Percentiles rank a stretch among this genome's conserved stretches.
phyloP scores from a whole-genome alignment of 2,888 invertebrate genomes.

The Clivina fossor region DNA sequence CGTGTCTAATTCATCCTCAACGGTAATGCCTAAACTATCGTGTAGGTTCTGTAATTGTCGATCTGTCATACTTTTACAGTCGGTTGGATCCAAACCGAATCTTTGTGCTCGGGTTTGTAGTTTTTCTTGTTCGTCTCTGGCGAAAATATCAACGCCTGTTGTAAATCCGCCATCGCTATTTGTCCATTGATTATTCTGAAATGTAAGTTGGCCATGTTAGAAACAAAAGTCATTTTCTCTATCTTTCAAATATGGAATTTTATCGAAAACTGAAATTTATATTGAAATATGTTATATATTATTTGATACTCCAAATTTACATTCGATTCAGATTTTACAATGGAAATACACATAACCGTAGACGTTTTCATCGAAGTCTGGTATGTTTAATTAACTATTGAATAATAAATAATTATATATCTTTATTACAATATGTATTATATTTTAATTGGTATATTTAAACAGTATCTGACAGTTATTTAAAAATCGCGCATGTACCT shows the following conservation, averaged over 20 bases:
- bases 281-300: too few relatives aligned
- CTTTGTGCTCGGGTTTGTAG: slow-evolving; percentile 60
- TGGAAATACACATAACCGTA: too few relatives aligned
- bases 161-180: slow-evolving; percentile 52
- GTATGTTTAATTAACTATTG: too few relatives aligned
- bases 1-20: slow-evolving; percentile 63
- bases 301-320: too few relatives aligned
- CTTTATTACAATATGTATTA: too few relatives aligned
- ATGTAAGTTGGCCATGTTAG: slow-evolving; percentile 1
- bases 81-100: slow-evolving; percentile 57
- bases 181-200: slow-evolving; percentile 40
- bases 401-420: too few relatives aligned
- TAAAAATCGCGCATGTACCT: slow-evolving; percentile 1
- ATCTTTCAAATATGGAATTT: too few relatives aligned
- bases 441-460: too few relatives aligned
- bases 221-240: background rate
- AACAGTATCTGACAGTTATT: slow-evolving; percentile 2
- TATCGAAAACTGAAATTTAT: too few relatives aligned
- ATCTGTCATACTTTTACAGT: slow-evolving; percentile 51
- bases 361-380: too few relatives aligned
- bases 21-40: slow-evolving; percentile 59
- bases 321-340: too few relatives aligned
- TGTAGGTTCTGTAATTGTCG: slow-evolving; percentile 50
- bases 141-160: slow-evolving; percentile 57
- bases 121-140: slow-evolving; percentile 56